Percentiles rank a stretch among this genome's conserved stretches.
Evolutionary conservation across 2,797 vertebrate species (phyloP).

Genomic region (Argyrosomus regius): DNA sequence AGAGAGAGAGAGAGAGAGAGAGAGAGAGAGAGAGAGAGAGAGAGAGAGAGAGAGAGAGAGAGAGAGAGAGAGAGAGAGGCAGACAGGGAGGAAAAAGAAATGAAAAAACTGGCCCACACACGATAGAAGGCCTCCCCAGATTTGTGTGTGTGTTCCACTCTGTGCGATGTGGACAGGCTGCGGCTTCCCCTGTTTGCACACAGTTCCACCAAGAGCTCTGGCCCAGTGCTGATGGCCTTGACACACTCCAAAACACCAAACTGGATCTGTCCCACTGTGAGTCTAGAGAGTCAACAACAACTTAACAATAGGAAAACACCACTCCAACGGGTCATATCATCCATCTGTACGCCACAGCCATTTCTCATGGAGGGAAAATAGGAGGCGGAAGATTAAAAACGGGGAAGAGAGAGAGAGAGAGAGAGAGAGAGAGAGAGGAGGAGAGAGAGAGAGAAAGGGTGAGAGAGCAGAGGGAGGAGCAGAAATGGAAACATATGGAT

Average conservation of each 20-base stretch:
- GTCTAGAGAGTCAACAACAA: slow-evolving; percentile 83
- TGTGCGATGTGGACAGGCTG: slow-evolving; percentile 77
- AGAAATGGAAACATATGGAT: slow-evolving; percentile 90
- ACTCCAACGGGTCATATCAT: slow-evolving; percentile 77
- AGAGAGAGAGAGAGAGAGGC: slow-evolving; percentile 42
- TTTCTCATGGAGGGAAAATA: slow-evolving; percentile 74
- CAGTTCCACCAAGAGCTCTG: slow-evolving; percentile 74
- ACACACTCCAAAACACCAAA: slow-evolving; percentile 74
- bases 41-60: slow-evolving; percentile 63
- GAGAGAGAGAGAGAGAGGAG: slow-evolving; percentile 34
- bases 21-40: slow-evolving; percentile 50
- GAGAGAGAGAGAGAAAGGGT: slow-evolving; percentile 39
- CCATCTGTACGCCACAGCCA: slow-evolving; percentile 71
- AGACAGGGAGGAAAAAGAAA: slow-evolving; percentile 75
- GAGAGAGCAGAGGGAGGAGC: slow-evolving; percentile 79
- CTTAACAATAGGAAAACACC: slow-evolving; percentile 84
- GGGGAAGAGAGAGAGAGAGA: background rate
- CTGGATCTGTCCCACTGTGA: slow-evolving; percentile 82
- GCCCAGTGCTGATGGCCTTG: slow-evolving; percentile 70
- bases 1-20: slow-evolving; percentile 55
- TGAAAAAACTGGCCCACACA: slow-evolving; percentile 85
- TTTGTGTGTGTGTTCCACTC: slow-evolving; percentile 82
- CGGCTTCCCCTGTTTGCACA: slow-evolving; percentile 85
- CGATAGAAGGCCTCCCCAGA: slow-evolving; percentile 81
- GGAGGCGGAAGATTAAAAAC: slow-evolving; percentile 64